Percentiles rank a stretch among this genome's conserved stretches.
These are phyloP conservation scores for Sebastes ruberrimus DNA, from an alignment of 2,797 vertebrate genomes.

Conservation along the genomic window DNA sequence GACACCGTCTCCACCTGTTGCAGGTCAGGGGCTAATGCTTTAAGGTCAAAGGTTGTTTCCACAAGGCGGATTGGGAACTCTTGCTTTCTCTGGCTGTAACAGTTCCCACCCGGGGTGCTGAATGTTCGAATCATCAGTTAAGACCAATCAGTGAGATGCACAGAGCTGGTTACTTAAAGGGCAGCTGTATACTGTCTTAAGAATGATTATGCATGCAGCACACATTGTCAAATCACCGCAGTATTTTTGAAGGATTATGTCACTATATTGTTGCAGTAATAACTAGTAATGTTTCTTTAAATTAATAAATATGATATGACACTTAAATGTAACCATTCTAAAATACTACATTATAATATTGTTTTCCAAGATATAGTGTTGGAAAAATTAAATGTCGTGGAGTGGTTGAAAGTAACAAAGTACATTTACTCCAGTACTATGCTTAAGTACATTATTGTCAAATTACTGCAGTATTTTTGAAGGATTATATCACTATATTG, in stretches of 20 bases:
- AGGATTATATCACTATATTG: not conserved
- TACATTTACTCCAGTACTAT: too few species aligned
- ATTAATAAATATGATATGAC: not conserved
- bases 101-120: constrained; percentile 74
- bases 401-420: too few species aligned
- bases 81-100: constrained; percentile 74
- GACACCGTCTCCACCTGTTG: constrained; percentile 86
- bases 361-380: constrained; percentile 4
- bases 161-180: not conserved
- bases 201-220: not conserved
- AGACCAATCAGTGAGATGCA: constrained; percentile 33
- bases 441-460: not conserved
- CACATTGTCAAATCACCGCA: not conserved
- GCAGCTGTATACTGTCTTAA: not conserved
- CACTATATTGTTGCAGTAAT: not conserved
- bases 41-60: constrained; percentile 82
- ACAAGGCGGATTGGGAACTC: constrained; percentile 71
- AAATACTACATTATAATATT: not conserved
- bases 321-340: not conserved
- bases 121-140: constrained; percentile 73
- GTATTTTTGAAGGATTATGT: not conserved
- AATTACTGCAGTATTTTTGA: not conserved
- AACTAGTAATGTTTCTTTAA: not conserved
- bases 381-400: constrained; percentile 19
- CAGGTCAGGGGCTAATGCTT: constrained; percentile 83